Evolutionary conservation across 1,140 invertebrate species (phyloP), one percentile per base, ranked within the genome.

Genomic region (Agrypnia vestita): DNA sequence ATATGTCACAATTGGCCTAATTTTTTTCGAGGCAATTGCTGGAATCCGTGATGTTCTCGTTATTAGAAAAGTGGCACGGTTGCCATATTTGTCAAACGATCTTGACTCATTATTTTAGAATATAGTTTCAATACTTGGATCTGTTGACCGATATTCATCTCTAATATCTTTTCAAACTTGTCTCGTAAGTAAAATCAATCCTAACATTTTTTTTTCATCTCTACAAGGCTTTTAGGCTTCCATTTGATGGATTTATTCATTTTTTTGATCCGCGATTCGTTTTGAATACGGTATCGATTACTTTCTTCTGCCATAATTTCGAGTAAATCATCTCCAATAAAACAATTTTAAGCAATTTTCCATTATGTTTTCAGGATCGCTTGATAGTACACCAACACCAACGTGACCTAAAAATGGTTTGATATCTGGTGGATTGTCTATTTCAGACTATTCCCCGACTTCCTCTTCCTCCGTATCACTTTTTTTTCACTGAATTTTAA

Each of bases 81-180:
- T 35, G 25, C 46, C 76, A 79, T 74, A 86, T 53, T 67, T 84
- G 51, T 55, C 84, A 86, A 86, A 79, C 84, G 78, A 55, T 86
- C 84, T 79, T 81, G 79, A 72, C 79, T 76, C 83, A 85, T 85
- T 49, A 81, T 75, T 74, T 82, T 75, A 49, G 62, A 51, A 17
- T 35, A 51, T 4, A 53, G 62, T 67, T 67, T 67, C 62, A 64
- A 9, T 21, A 72, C 77, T 53, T 79, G n/a, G 80, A 79, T 35
- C 46, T 74, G 69, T 80, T 49, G 64, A 79, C 80, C 83, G 83
- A 47, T 84, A 84, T 19, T 73, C 25, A 83, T 74, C 43, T 67
- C 21, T 67, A 3, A 1, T 25, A 13, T 46, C 43, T 44, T 67
- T 67, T 11, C 43, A 7, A 17, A 67, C 21, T 44, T 46, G 62